phyloP scores from a whole-genome alignment of 2,113 vertebrate genomes.

The Gymnobelideus leadbeateri region DNA sequence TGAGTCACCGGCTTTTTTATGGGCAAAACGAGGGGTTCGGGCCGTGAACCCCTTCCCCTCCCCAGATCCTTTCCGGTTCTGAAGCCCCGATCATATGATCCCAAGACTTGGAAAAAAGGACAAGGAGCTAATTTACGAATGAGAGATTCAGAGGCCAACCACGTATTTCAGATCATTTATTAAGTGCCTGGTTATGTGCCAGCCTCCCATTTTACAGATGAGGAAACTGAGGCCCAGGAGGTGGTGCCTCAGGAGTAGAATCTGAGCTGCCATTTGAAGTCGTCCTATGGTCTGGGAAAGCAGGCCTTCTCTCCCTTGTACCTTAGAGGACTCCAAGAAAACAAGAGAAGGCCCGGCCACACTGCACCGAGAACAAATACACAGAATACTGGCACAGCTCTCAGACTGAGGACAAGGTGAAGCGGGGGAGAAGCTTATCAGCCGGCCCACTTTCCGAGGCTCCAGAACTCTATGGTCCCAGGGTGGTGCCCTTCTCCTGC shows the following conservation, averaged over 20 bases:
- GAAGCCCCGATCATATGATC: neutral
- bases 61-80: neutral
- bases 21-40: neutral
- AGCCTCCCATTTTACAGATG: neutral
- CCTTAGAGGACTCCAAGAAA: neutral
- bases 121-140: neutral
- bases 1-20: neutral
- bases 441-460: too few species aligned
- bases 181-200: neutral
- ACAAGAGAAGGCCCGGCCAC: neutral
- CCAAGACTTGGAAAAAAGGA: neutral
- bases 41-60: neutral
- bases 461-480: too few species aligned
- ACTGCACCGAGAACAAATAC: fast-evolving
- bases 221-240: neutral
- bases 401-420: neutral
- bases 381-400: too few species aligned
- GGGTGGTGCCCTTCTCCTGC: neutral
- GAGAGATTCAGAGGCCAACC: too few species aligned
- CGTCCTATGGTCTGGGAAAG: neutral
- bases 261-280: too few species aligned
- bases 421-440: too few species aligned
- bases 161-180: neutral
- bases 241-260: neutral
- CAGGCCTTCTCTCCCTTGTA: neutral